phyloP scores from a whole-genome alignment of 2,113 vertebrate genomes.

The Sciurus niger region DNA sequence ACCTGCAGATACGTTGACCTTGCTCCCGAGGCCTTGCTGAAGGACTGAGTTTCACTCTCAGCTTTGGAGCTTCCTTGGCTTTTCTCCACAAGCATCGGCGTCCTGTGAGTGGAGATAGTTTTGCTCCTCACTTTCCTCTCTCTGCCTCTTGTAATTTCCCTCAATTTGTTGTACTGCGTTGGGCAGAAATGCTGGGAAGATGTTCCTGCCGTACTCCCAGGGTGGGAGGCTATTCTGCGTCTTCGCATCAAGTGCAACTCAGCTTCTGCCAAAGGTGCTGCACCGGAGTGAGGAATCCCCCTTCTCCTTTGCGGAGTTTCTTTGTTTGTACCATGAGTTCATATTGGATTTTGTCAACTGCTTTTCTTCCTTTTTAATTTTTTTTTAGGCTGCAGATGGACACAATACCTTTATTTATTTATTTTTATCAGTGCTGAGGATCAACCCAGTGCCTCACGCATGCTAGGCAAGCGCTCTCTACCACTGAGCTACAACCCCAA shows the following conservation, averaged over 20 bases:
- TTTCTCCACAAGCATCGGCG: neutral
- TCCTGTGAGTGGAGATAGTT: neutral
- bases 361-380: too few species aligned
- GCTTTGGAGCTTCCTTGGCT: neutral
- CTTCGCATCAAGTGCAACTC: neutral
- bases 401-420: too few species aligned
- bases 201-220: neutral
- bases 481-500: too few species aligned
- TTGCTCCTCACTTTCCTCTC: neutral
- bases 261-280: neutral
- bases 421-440: too few species aligned
- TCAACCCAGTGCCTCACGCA: too few species aligned
- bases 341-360: neutral
- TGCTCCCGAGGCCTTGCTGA: neutral
- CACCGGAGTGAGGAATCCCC: neutral
- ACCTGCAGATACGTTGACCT: neutral
- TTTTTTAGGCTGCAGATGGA: too few species aligned
- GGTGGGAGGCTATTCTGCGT: neutral
- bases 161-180: neutral
- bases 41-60: neutral
- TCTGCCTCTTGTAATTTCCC: neutral
- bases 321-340: neutral
- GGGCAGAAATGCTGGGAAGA: too few species aligned
- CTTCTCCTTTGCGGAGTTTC: neutral
- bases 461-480: too few species aligned